These are phyloP conservation scores for Drosophila repleta DNA, from an alignment of 1,140 invertebrate genomes.

Conservation along the genomic window DNA sequence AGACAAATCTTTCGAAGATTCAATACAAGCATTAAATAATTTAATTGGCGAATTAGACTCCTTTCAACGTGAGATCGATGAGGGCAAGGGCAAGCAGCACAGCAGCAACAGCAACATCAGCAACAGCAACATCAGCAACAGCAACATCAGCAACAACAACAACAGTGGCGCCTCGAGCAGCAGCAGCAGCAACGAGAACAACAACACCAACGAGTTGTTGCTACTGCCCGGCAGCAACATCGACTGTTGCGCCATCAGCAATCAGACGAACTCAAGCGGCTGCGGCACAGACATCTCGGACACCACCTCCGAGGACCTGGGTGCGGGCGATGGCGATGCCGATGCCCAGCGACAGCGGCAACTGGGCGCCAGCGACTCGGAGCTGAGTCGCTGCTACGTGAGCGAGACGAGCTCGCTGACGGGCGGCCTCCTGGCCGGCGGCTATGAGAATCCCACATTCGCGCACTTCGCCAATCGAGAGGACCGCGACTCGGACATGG, in stretches of 20 bases:
- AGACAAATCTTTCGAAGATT: slow-evolving; percentile 84
- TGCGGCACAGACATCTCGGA: slow-evolving; percentile 81
- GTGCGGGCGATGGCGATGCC: slow-evolving; percentile 25
- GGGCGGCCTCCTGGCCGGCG: slow-evolving; percentile 60
- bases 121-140: slow-evolving; percentile 43
- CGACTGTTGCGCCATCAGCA: slow-evolving; percentile 73
- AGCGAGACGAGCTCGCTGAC: slow-evolving; percentile 82
- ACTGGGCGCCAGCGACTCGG: slow-evolving; percentile 74
- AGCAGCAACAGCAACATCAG: slow-evolving; percentile 37
- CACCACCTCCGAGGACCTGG: slow-evolving; percentile 75
- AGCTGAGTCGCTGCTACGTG: slow-evolving; percentile 81
- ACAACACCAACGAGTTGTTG: slow-evolving; percentile 29
- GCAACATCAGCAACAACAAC: slow-evolving; percentile 37
- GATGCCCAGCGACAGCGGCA: slow-evolving; percentile 36
- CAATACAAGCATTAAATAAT: slow-evolving; percentile 84
- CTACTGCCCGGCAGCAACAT: slow-evolving; percentile 45
- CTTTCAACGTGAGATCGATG: slow-evolving; percentile 84
- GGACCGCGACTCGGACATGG: slow-evolving; percentile 58
- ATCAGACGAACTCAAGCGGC: slow-evolving; percentile 79
- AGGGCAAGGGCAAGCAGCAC: slow-evolving; percentile 75
- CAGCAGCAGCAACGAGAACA: slow-evolving; percentile 32
- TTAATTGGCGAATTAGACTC: slow-evolving; percentile 84
- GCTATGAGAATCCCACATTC: slow-evolving; percentile 83
- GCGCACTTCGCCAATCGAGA: slow-evolving; percentile 72
- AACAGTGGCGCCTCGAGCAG: slow-evolving; percentile 48